Base-by-base conservation (phyloP, 2,888 invertebrate species). In the Oligia fasciuncula region DNA sequence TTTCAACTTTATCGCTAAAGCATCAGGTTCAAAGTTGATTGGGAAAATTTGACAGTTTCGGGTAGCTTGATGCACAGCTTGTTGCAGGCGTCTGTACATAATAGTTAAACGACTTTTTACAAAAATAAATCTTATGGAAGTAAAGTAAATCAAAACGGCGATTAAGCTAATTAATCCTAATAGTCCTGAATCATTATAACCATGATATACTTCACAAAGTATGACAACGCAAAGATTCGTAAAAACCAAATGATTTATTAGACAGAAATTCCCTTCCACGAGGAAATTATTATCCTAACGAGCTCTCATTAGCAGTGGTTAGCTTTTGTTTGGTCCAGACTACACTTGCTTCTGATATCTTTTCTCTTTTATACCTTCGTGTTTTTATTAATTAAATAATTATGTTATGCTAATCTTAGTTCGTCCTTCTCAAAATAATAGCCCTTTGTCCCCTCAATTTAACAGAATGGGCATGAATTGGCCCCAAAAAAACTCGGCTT, bases 371-470 rank as follows among this genome's bases (percentile, higher is more conserved):
- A 65, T 87, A 79, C 69, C 83, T 79, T 84, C 87, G 83, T 90
- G 89, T 92, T 93, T 91, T 92, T 90, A 90, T 88, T 90, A 91
- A 92, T 93, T 93, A 89, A 85, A 87, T 91, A 94, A 95, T 95
- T 93, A 94, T 92, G 91, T 94, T 94, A 94, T 94, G 94, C 91
- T 91, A 94, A 94, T 95, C 93, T 92, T 87, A 89, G 87, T 89
- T 90, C 79, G 85, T 87, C 87, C 78, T 80, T 88, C 86, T 88
- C 85, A 77, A 88, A 90, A 91, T 91, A 91, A 92, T 92, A 91
- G 89, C 89, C 88, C 86, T 81, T 83, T 86, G 88, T 88, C 76
- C 83, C 77, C 69, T 70, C 80, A 82, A 71, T 81, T 83, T 80
- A 68, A 68, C 63, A 77, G 51, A 79, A 73, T 68, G 71, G 35